Conservation (phyloP, 2,113 vertebrate species). For the Philantomba maxwellii region DNA sequence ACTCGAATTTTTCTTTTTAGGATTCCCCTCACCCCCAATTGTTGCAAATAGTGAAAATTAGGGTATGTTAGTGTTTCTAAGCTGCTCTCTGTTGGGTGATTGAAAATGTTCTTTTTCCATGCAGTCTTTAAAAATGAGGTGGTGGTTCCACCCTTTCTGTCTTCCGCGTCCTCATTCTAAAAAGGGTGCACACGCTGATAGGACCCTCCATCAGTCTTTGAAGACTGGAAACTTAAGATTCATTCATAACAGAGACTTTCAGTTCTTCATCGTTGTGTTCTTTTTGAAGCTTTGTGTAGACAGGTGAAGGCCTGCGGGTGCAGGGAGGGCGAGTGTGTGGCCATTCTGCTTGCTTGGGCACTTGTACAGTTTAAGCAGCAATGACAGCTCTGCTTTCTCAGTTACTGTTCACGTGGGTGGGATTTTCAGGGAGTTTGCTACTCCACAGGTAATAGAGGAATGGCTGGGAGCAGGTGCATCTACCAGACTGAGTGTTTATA, state of each 20-base stretch:
- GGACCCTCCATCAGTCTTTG: neutral
- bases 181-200: rapidly evolving
- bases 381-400: neutral
- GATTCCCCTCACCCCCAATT: neutral
- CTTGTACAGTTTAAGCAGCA: neutral
- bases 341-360: neutral
- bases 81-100: neutral
- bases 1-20: neutral
- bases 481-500: neutral
- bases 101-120: neutral
- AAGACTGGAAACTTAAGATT: neutral
- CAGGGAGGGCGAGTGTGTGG: neutral
- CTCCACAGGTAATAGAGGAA: neutral
- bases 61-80: neutral
- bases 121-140: neutral
- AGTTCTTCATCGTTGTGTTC: neutral
- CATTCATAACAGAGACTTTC: neutral
- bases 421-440: neutral
- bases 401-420: neutral
- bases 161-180: neutral
- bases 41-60: neutral
- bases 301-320: neutral
- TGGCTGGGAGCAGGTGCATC: neutral
- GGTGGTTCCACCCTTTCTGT: neutral
- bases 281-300: neutral